A percentile compares a stretch with the other conserved stretches of the same genome.
Conservation (phyloP, 2,888 invertebrate genomes). For the Cheilosia impressa region DNA sequence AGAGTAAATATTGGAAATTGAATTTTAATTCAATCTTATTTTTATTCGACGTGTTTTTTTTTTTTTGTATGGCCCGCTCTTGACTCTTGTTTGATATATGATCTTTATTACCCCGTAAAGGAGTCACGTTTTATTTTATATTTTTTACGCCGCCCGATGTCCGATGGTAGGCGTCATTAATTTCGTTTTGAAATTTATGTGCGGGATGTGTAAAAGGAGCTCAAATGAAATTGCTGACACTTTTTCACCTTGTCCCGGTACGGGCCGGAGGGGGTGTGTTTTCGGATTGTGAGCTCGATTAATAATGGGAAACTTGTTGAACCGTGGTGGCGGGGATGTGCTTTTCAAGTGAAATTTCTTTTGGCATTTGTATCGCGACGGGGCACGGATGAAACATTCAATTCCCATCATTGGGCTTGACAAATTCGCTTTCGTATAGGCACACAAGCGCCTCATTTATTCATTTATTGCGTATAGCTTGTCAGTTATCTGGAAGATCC, state of each 20-base stretch:
- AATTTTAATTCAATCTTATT: slow-evolving; percentile 42
- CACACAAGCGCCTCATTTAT: too few relatives aligned
- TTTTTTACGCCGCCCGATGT: slow-evolving; percentile 6
- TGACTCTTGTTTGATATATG: slow-evolving; percentile 14
- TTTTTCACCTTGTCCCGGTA: slow-evolving; percentile 11
- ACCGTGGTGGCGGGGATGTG: background rate
- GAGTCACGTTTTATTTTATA: slow-evolving; percentile 31
- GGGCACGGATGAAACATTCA: background rate
- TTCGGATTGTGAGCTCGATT: slow-evolving; percentile 24
- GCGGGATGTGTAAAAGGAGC: slow-evolving; percentile 25
- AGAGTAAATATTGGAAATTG: slow-evolving; percentile 53
- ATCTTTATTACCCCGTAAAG: slow-evolving; percentile 24
- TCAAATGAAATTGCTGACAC: slow-evolving; percentile 30
- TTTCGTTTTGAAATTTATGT: slow-evolving; percentile 43
- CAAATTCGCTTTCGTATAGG: too few relatives aligned
- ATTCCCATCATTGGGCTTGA: background rate
- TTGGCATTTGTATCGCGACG: slow-evolving; percentile 1
- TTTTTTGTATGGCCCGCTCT: background rate
- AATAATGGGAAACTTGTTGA: slow-evolving; percentile 35
- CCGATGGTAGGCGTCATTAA: slow-evolving; percentile 31
- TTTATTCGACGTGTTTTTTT: slow-evolving; percentile 5
- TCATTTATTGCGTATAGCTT: too few relatives aligned
- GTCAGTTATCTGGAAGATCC: too few relatives aligned
- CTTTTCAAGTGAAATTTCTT: slow-evolving; percentile 3
- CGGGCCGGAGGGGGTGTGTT: background rate